Conservation (phyloP, 2,113 vertebrate genomes). For the Lamprotornis superbus region DNA sequence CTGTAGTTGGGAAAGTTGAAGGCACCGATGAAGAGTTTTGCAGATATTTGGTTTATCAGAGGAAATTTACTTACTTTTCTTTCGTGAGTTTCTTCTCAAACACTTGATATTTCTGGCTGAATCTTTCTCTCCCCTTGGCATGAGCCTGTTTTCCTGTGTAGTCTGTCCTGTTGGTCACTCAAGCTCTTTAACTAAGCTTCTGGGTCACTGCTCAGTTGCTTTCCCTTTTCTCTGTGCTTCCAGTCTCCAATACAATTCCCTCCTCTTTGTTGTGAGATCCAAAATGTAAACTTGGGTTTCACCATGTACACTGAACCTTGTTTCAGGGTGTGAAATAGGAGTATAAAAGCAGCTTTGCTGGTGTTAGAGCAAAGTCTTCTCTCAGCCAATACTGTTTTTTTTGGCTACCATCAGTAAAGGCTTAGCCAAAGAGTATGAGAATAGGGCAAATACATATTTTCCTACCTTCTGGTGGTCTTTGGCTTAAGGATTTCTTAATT, state of each 20-base stretch:
- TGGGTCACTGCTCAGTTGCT: background rate
- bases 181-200: background rate
- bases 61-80: background rate
- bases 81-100: background rate
- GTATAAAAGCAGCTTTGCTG: background rate
- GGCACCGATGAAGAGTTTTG: background rate
- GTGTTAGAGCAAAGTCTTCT: background rate
- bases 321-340: background rate
- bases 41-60: background rate
- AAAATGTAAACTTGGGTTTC: background rate
- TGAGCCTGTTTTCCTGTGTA: background rate
- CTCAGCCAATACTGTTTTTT: background rate
- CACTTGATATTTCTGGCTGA: background rate
- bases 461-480: background rate
- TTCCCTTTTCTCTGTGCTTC: background rate
- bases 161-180: accelerated
- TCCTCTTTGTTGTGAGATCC: background rate
- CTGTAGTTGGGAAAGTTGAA: background rate
- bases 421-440: background rate
- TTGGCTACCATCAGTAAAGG: background rate
- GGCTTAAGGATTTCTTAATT: background rate
- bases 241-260: background rate
- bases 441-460: background rate
- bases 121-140: background rate
- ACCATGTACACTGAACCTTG: background rate